Evolutionary conservation across 2,888 invertebrate species (phyloP), one percentile per base, ranked within the genome.

Genomic region (Eristalis intricaria): DNA sequence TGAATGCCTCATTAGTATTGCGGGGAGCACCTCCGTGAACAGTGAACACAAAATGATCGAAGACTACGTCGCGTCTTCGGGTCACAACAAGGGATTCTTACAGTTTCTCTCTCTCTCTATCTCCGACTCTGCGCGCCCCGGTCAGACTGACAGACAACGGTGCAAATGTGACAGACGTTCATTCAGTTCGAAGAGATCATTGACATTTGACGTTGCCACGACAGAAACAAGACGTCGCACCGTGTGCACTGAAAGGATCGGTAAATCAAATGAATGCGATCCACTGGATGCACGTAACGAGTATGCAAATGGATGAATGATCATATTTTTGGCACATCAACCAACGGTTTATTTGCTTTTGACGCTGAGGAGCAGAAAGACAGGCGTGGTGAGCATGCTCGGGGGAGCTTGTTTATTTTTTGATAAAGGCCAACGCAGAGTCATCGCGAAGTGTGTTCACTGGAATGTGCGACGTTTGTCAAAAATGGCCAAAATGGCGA

Each of bases 1-100:
- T 80, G 73, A 80, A 68, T 68, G 80, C 56, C 80, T 81, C 69
- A 81, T 81, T 81, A 81, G 50, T 75, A 81, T 81, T 60, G 63
- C 74, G 63, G 69, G 63, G 23, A 38, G 74, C 64, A 63, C 81
- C 56, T 29, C 11, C 13, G 56, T 29, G 29, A 79, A 65, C 60
- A 43, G 63, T 38, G 35, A 2, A 35, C 22, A 22, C 64, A 4
- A 61, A 32, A 60, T 43, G 38, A 13, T 32, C 15, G 68, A 60
- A 61, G 26, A 60, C 60, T 8, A 23, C 15, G 23, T 40, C 26
- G 26, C 26, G 26, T 26, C 26, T 1, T 26, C 40, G 60, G 66
- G 75, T 66, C 50, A 40, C 26, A 26, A n/a, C 60, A 69, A 63
- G 74, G 74, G 64, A 56, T 29, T 69, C 69, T 61, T 29, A 69